These are phyloP conservation scores for Drosophila nebulosa DNA, from an alignment of 1,140 invertebrate species.

Conservation along the genomic window DNA sequence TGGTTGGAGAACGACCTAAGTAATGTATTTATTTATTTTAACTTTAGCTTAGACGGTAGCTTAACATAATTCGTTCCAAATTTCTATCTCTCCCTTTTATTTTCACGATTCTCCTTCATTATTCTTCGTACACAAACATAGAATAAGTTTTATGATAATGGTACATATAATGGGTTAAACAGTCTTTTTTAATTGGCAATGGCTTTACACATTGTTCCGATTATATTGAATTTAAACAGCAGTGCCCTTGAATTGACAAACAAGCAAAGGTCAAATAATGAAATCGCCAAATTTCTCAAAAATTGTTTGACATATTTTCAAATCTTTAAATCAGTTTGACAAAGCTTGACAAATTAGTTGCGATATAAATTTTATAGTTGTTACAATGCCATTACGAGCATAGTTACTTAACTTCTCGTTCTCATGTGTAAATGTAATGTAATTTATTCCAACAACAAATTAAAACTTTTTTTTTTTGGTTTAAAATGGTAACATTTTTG, in stretches of 20 bases:
- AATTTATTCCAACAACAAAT: background rate
- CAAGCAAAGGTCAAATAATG: background rate
- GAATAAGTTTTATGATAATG: constrained; percentile 11
- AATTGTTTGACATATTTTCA: background rate
- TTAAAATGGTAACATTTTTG: background rate
- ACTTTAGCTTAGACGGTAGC: background rate
- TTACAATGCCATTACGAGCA: background rate
- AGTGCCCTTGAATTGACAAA: background rate
- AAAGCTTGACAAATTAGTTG: background rate
- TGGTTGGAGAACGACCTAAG: background rate
- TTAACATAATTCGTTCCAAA: constrained; percentile 20
- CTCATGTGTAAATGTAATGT: background rate
- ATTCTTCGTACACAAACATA: constrained; percentile 3
- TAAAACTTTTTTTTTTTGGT: background rate
- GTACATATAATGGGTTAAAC: constrained; percentile 50
- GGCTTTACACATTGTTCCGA: constrained; percentile 50
- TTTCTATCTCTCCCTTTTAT: constrained; percentile 1
- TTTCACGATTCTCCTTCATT: background rate
- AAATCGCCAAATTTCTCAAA: background rate
- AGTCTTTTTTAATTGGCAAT: constrained; percentile 72
- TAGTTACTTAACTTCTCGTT: background rate
- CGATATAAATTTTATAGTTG: background rate
- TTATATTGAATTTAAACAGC: constrained; percentile 29
- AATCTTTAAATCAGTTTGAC: background rate
- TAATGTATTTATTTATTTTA: constrained; percentile 2